These are phyloP conservation scores for Heliconius erato DNA, from an alignment of 2,888 invertebrate species.

Conservation along the genomic window DNA sequence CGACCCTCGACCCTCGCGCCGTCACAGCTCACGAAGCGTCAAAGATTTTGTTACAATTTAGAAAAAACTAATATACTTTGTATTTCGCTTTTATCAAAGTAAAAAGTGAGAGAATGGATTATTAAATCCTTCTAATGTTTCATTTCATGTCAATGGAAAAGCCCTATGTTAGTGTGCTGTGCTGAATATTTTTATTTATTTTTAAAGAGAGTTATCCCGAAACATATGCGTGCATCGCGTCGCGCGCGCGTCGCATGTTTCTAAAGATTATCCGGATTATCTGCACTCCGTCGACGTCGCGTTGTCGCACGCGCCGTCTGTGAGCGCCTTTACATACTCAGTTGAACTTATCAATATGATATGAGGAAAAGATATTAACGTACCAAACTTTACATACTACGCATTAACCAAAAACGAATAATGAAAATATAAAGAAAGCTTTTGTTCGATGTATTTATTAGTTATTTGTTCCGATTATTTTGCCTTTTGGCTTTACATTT, in stretches of 20 bases:
- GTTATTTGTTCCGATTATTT: background rate
- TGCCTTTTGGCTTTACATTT: background rate
- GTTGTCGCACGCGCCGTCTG: constrained; percentile 32
- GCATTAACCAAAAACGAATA: background rate
- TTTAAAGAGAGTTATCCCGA: background rate
- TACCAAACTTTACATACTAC: background rate
- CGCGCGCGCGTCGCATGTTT: constrained; percentile 1
- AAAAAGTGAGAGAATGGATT: constrained; percentile 5
- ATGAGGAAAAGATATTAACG: background rate
- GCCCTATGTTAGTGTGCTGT: no score
- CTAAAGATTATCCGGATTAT: constrained; percentile 42
- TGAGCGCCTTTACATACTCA: constrained; percentile 41
- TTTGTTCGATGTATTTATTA: no score
- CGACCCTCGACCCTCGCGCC: background rate
- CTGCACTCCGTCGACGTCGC: constrained; percentile 25
- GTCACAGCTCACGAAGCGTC: constrained; percentile 9
- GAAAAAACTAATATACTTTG: background rate
- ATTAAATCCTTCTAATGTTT: background rate
- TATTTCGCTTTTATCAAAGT: background rate
- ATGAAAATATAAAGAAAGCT: background rate
- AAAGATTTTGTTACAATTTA: constrained; percentile 16
- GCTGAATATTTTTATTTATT: constrained; percentile 21
- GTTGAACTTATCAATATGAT: constrained; percentile 31
- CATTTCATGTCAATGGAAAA: background rate
- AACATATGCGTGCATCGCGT: constrained; percentile 12